A percentile compares a stretch with the other conserved stretches of the same genome.
Evolutionary conservation across 92 coral and sea anemone species (phyloP).

Genomic region (Umimayanthus kanabou): DNA sequence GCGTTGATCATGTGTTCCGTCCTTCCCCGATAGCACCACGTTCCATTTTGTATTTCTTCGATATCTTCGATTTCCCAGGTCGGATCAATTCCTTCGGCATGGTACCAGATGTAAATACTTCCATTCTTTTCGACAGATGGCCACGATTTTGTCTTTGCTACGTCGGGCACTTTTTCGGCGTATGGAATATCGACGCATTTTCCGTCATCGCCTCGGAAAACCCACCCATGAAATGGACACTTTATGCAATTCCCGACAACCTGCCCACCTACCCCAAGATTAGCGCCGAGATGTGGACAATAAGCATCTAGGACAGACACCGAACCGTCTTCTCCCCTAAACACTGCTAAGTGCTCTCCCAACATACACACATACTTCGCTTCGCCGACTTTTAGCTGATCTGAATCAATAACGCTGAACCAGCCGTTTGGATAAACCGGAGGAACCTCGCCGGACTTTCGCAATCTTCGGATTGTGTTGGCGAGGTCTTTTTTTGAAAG

Average conservation of each 20-base stretch:
- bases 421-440: slow-evolving; percentile 97
- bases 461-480: slow-evolving; percentile 56
- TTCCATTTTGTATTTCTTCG: slow-evolving; percentile 70
- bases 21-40: slow-evolving; percentile 79
- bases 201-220: slow-evolving; percentile 80
- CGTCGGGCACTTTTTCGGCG: slow-evolving; percentile 70
- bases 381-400: slow-evolving; percentile 67
- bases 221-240: slow-evolving; percentile 98
- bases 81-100: slow-evolving; percentile 90
- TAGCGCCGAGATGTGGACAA: slow-evolving; percentile 98
- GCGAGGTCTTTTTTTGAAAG: slow-evolving; percentile 75
- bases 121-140: slow-evolving; percentile 73
- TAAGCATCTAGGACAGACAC: slow-evolving; percentile 83
- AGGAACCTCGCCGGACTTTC: slow-evolving; percentile 76
- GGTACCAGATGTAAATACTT: slow-evolving; percentile 84
- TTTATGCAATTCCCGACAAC: slow-evolving; percentile 77
- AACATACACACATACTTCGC: slow-evolving; percentile 72
- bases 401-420: slow-evolving; percentile 76
- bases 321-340: slow-evolving; percentile 86
- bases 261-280: slow-evolving; percentile 90
- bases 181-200: slow-evolving; percentile 83
- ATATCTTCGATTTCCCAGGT: slow-evolving; percentile 85
- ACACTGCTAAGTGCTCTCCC: slow-evolving; percentile 90
- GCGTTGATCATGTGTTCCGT: slow-evolving; percentile 81
- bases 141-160: slow-evolving; percentile 84